A percentile compares a stretch with the other conserved stretches of the same genome.
Conservation (phyloP, 2,113 vertebrate species). For the Syngnathoides biaculeatus region DNA sequence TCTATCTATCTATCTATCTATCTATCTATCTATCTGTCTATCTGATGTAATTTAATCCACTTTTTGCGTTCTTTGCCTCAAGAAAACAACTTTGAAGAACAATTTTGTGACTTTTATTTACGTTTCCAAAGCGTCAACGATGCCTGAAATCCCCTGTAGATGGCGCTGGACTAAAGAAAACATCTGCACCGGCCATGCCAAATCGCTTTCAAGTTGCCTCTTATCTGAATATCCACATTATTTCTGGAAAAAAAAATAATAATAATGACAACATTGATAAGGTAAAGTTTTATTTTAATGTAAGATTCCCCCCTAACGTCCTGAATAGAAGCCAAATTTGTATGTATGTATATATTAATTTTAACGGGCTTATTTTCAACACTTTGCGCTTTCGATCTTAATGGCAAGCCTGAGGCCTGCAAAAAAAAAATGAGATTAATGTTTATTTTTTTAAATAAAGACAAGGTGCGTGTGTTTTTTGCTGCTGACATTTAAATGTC, state of each 20-base stretch:
- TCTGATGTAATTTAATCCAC: too few species aligned
- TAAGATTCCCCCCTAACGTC: too few species aligned
- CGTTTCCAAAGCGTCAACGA: too few species aligned
- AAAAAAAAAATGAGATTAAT: not conserved
- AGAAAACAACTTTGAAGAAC: not conserved
- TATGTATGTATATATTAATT: not conserved
- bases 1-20: not conserved
- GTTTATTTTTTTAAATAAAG: not conserved
- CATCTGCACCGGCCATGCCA: not conserved
- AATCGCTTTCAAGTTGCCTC: too few species aligned
- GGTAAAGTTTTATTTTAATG: not conserved
- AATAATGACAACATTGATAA: too few species aligned
- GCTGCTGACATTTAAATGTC: slow-evolving; percentile 36
- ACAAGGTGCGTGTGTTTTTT: not conserved
- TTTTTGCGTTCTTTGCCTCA: not conserved
- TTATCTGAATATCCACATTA: too few species aligned
- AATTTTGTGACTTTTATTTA: not conserved
- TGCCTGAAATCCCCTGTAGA: not conserved
- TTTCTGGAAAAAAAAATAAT: too few species aligned
- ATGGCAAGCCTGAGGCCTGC: too few species aligned
- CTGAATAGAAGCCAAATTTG: not conserved
- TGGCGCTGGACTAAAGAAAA: slow-evolving; percentile 1
- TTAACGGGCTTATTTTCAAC: not conserved
- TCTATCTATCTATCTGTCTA: not conserved
- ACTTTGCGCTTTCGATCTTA: not conserved